A percentile compares a stretch with the other conserved stretches of the same genome.
These are phyloP conservation scores for Pherbina coryleti DNA, from an alignment of 2,888 invertebrate species.

Conservation along the genomic window DNA sequence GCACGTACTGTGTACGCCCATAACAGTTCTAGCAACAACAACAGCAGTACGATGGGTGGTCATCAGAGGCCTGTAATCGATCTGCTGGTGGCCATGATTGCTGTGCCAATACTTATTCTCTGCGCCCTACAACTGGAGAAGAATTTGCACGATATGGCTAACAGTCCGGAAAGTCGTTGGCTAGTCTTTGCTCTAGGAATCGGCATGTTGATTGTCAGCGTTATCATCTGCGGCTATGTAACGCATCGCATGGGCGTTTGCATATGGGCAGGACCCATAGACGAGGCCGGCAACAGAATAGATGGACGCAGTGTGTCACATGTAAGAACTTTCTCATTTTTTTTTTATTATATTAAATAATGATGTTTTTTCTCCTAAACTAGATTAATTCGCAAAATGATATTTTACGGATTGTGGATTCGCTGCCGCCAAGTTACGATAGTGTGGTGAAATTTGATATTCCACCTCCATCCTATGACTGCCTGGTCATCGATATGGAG, in stretches of 20 bases:
- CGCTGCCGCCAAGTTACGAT: constrained; percentile 69
- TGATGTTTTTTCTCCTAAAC: constrained; percentile 4
- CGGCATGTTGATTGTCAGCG: constrained; percentile 67
- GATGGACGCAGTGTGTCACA: constrained; percentile 55
- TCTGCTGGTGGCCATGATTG: constrained; percentile 69
- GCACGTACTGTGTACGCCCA: constrained; percentile 50
- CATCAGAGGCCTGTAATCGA: constrained; percentile 67
- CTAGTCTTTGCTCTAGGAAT: constrained; percentile 69
- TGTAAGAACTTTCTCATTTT: constrained; percentile 51
- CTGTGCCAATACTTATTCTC: constrained; percentile 68
- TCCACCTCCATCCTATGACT: constrained; percentile 69
- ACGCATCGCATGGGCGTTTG: constrained; percentile 70
- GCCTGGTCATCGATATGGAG: constrained; percentile 65
- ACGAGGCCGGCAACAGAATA: constrained; percentile 61
- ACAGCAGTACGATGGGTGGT: constrained; percentile 47
- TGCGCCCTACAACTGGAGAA: constrained; percentile 69
- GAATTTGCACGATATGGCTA: constrained; percentile 68
- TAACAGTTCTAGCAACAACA: constrained; percentile 48
- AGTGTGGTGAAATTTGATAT: constrained; percentile 68
- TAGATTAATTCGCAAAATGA: constrained; percentile 69
- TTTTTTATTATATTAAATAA: background rate
- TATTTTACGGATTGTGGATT: constrained; percentile 66
- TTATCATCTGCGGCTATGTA: constrained; percentile 70
- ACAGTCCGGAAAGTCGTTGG: constrained; percentile 65
- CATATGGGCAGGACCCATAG: constrained; percentile 69